Base-by-base conservation (phyloP, 2,797 vertebrate species). In the Sebastes matsubarae region DNA sequence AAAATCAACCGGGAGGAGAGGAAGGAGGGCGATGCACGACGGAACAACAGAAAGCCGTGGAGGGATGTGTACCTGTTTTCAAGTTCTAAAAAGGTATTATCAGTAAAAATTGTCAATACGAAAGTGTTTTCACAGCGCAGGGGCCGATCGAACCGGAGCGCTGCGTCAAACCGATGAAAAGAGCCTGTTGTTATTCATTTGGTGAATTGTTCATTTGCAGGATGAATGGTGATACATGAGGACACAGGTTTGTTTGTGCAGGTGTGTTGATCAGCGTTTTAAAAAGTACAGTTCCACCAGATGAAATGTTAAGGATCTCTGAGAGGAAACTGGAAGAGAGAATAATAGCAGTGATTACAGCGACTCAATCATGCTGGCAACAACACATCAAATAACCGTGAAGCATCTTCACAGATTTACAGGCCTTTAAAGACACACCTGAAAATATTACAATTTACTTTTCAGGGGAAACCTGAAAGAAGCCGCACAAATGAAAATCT, bases 141-240 rank as follows among this genome's bases (percentile, higher is more conserved):
- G 29, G n/a, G 16, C 6, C 2, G 42, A 46, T 72, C 4, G 10
- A 76, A 68, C 22, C 4, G 0, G 32, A 54, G 16, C 34, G 16
- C 42, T 68, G 52, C 22, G 5, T 30, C 20, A n/a, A 6, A 8
- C 24, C 11, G 38, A 42, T 52, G 60, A 68, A 72, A 70, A 59
- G 36, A 86, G 58, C 67, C 67, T 1, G 54, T 6, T 82, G 42
- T 52, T 27, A 6, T 63, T 80, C 73, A 71, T 77, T 27, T 66
- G 34, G n/a, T 79, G 77, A 46, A 81, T 66, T 52, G 57, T 77
- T 82, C 18, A 12, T 24, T 71, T 71, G 67, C 61, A 55, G 52
- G 18, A 65, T 60, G 74, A 83, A 75, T 4, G 63, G 52, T 20
- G 46, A n/a, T 0, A 6, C 16, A 9, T 1, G 14, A 74, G 29